A percentile compares a stretch with the other conserved stretches of the same genome.
Conservation (phyloP, 2,113 vertebrate genomes). For the Cryptomyrus ogoouensis region DNA sequence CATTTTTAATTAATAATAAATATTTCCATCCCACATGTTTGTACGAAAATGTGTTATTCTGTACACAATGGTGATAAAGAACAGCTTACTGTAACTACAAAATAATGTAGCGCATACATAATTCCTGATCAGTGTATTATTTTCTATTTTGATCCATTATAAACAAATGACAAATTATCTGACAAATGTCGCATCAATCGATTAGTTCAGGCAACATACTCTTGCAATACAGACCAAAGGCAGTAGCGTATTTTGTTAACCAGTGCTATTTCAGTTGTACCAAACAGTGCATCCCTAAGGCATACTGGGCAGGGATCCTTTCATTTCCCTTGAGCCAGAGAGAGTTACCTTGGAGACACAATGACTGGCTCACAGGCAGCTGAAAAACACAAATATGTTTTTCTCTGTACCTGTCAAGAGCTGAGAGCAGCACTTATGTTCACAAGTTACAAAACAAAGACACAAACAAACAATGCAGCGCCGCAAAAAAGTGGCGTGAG, state of each 20-base stretch:
- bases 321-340: neutral
- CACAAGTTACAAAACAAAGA: neutral
- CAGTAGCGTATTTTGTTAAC: neutral
- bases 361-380: neutral
- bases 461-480: neutral
- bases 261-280: neutral
- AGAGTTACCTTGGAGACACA: slow-evolving; percentile 4
- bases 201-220: neutral
- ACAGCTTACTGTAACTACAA: neutral
- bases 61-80: neutral
- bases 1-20: neutral
- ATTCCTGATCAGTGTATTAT: neutral
- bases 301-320: neutral
- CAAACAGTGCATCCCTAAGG: neutral
- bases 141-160: neutral
- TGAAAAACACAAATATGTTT: neutral
- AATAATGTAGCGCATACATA: neutral
- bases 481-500: neutral
- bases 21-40: neutral
- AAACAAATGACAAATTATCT: neutral
- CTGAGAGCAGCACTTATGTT: neutral
- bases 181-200: neutral
- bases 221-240: neutral
- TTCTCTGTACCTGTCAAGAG: neutral
- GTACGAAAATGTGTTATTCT: neutral